Evolutionary conservation across 2,888 invertebrate genomes (phyloP), one percentile per base, ranked within the genome.

Genomic region (Stomorhina lunata): DNA sequence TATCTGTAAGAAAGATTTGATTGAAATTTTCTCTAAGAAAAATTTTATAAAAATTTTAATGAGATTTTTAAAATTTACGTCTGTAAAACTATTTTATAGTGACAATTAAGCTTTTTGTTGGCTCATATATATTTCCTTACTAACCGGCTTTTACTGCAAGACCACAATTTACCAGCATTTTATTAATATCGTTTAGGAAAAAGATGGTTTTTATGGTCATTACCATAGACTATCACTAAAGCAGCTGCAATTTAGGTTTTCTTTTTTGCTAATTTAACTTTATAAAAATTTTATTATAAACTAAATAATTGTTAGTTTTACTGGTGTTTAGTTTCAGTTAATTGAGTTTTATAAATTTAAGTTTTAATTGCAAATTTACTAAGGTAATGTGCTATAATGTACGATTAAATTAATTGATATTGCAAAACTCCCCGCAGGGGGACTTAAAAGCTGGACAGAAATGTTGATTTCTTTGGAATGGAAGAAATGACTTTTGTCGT

Each of bases 241-340:
- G 40, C 79, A 79, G 79, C 65, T 79, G 79, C 79, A 76, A 50
- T 76, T 50, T 45, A 34, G 15, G 50, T 55, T 63, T 53, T 63
- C 32, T 29, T 32, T 48, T 6, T 32, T 32, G 6, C 32, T 57
- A 57, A 72, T 65, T 75, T 75, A 65, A 75, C 55, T 65, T 65
- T 65, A 55, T 65, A 65, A 65, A 65, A 55, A 45, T 61, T 65
- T 32, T 32, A 65, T 55, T 29, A 53, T 43, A 73, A 25, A 61
- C 20, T 29, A n/a, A 43, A 45, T 45, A 66, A 57, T 66, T 75
- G 66, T 3, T 50, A 59, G 10, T 17, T 50, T 25, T 20, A 20
- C 9, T 22, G 2, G 48, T 12, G n/a, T 40, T 25, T 48, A 34
- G 45, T 76, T 57, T 27, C 32, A 43, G 50, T 77, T 43, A 61